Evolutionary conservation across 2,113 vertebrate species (phyloP), one percentile per base, ranked within the genome.

Genomic region (Dipodomys ordii): DNA sequence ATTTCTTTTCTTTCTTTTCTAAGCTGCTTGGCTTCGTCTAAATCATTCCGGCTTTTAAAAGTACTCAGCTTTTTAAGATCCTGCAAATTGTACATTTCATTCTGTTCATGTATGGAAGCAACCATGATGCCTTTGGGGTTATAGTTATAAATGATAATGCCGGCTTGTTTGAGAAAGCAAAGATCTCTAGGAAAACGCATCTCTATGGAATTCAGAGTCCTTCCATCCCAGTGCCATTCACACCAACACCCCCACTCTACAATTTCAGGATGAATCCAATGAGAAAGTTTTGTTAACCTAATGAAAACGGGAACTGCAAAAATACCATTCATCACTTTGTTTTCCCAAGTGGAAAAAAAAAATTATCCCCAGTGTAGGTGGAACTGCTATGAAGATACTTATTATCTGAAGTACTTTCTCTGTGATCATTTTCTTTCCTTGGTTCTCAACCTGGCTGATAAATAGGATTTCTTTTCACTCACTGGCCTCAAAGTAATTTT

Each of bases 71-170:
- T 77, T 39, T 39, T 39, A 91, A 91, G 68, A 94, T 72, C 60
- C 57, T 91, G 18, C 62, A 94, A 92, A 95, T 87, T 83, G 64
- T 85, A 87, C 77, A 65, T 95, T 96, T 94, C 87, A 89, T 95
- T 95, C 92, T 60, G 89, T 87, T 92, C 94, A 78, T 90, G 35
- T 81, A 81, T 91, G 95, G 92, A 88, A 87, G 87, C 27, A 81
- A 92, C 83, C 32, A 88, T 44, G 77, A 87, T 96, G 87, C 93
- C 94, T 96, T 95, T 57, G 10, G 93, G 95, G 89, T 95, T 92
- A 95, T 91, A 87, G 64, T 92, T 87, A 92, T 94, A 95, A 95
- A 94, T 92, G 91, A 92, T n/a, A 57, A 46, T 60, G 86, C 3
- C 67, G 77, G 92, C 46, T 95, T 94, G 6, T 84, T 88, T 94